Percentiles rank a stretch among this genome's conserved stretches.
Evolutionary conservation across 2,797 vertebrate genomes (phyloP).

Genomic region (Oryzias dopingdopingensis): DNA sequence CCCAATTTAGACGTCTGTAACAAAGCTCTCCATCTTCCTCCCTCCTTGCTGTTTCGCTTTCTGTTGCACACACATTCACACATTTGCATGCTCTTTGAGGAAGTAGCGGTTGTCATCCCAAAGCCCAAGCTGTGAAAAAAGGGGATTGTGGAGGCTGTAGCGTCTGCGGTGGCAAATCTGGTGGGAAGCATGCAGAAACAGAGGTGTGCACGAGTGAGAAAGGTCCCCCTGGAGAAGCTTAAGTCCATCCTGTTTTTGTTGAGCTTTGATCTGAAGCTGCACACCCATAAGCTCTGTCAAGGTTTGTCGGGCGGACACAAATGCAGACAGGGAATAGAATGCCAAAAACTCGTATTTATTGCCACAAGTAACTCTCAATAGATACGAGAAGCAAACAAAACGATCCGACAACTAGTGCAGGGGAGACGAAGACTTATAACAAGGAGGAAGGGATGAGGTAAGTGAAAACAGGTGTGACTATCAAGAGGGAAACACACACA

Average conservation of each 20-base stretch:
- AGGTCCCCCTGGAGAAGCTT: slow-evolving; percentile 49
- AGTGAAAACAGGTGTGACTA: no score
- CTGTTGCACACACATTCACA: slow-evolving; percentile 48
- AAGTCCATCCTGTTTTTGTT: slow-evolving; percentile 55
- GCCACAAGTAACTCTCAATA: no score
- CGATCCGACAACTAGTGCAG: no score
- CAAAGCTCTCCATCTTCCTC: slow-evolving; percentile 57
- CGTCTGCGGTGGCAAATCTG: slow-evolving; percentile 50
- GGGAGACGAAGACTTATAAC: no score
- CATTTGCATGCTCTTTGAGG: slow-evolving; percentile 70
- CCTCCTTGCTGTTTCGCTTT: slow-evolving; percentile 33
- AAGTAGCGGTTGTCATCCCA: slow-evolving; percentile 51
- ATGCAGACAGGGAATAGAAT: no score
- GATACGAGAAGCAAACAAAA: no score
- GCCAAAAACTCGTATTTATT: no score
- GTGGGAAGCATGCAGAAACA: slow-evolving; percentile 29
- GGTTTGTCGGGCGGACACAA: no score
- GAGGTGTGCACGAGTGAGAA: slow-evolving; percentile 35
- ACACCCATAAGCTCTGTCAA: slow-evolving; percentile 65
- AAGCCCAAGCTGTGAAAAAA: slow-evolving; percentile 53
- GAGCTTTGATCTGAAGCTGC: slow-evolving; percentile 60
- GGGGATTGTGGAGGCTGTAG: slow-evolving; percentile 44
- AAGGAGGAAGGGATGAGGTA: no score
- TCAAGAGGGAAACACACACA: no score
- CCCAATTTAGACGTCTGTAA: slow-evolving; percentile 69